Percentiles rank a stretch among this genome's conserved stretches.
Evolutionary conservation across 2,113 vertebrate species (phyloP).

Genomic region (Pitta sordida): DNA sequence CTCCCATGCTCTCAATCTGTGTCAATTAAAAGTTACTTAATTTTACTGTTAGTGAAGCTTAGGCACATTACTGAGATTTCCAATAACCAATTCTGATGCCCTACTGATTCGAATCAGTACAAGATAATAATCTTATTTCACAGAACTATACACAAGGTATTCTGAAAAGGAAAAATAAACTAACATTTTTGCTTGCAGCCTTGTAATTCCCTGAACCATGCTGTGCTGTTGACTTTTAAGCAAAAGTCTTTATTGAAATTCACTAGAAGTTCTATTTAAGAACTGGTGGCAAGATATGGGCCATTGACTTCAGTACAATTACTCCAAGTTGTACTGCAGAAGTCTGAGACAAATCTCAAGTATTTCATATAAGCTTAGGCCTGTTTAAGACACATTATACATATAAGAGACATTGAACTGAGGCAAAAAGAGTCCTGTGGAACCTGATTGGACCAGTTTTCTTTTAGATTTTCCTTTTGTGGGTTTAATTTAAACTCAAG

Average conservation of each 20-base stretch:
- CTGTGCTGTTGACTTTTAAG: constrained; percentile 58
- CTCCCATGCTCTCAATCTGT: neutral
- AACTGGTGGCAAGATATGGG: constrained; percentile 28
- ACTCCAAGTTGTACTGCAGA: neutral
- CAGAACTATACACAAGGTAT: neutral
- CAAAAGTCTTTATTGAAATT: constrained; percentile 42
- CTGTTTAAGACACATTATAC: neutral
- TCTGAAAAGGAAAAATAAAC: constrained; percentile 9
- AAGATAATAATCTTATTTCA: neutral
- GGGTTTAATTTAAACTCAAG: neutral
- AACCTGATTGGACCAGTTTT: neutral
- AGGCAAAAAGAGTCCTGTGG: neutral
- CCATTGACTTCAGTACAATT: constrained; percentile 42
- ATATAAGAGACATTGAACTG: neutral
- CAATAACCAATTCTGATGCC: neutral
- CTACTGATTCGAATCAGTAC: neutral
- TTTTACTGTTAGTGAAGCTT: neutral
- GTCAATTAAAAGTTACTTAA: neutral
- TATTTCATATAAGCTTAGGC: neutral
- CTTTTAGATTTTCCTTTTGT: neutral
- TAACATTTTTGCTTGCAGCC: constrained; percentile 26
- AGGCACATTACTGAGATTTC: neutral
- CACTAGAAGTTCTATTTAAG: constrained; percentile 42
- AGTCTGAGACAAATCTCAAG: neutral
- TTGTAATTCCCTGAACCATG: constrained; percentile 36